Percentiles rank a stretch among this genome's conserved stretches.
Conservation (phyloP, 2,888 invertebrate species). For the Diaphora mendica region DNA sequence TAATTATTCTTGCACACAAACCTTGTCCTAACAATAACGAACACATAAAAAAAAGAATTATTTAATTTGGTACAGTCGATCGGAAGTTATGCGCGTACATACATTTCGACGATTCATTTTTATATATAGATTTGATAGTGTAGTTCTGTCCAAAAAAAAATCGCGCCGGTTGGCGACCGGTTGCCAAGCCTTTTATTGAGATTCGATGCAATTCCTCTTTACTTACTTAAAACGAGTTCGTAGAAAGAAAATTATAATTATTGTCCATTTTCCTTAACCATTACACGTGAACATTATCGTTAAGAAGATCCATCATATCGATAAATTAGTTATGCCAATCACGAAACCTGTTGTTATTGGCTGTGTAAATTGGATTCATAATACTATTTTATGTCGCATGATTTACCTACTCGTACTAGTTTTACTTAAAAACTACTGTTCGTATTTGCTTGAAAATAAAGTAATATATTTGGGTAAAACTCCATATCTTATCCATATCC, state of each 20-base stretch:
- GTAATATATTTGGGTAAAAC: too few species aligned
- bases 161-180: neutral
- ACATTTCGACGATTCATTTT: too few species aligned
- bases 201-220: neutral
- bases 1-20: too few species aligned
- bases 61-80: too few species aligned
- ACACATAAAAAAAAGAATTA: too few species aligned
- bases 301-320: neutral
- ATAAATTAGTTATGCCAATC: neutral
- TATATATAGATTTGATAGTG: too few species aligned
- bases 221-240: neutral
- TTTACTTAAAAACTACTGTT: neutral
- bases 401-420: neutral
- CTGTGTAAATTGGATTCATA: neutral
- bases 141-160: neutral
- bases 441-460: neutral
- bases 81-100: too few species aligned
- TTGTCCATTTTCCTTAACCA: slow-evolving; percentile 10
- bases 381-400: neutral
- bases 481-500: too few species aligned
- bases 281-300: neutral
- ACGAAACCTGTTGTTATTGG: neutral
- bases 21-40: too few species aligned
- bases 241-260: neutral
- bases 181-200: neutral